Evolutionary conservation across 1,140 invertebrate genomes (phyloP), one percentile per base, ranked within the genome.

Genomic region (Temnothorax nylanderi): DNA sequence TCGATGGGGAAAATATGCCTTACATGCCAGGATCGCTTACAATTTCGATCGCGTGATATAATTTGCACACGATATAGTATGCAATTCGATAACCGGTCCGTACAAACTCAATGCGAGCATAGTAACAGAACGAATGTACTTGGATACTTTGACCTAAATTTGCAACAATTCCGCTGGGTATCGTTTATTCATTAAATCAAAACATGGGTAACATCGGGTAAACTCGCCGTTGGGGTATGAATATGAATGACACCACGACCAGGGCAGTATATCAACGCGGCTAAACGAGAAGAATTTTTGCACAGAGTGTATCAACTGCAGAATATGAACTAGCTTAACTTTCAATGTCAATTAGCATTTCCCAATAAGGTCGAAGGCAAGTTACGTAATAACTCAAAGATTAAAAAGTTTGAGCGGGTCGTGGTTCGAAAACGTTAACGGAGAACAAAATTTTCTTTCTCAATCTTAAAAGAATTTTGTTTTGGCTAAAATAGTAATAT

Each of bases 151-250:
- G 80, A 84, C 32, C 69, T 47, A 84, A 74, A 84, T 84, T 84
- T 49, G 13, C 54, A 74, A 75, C 54, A 84, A 74, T 74, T 82
- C 80, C 13, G 37, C 13, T 7, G 54, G 41, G 41, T 84, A 84
- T 75, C 80, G 56, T 84, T 84, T 84, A 84, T 84, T 84, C 54
- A 75, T 84, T 84, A 84, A 84, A 84, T 84, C 80, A 60, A 84
- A 84, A 60, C 80, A 74, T 4, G 41, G 41, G 18, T 75, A 69
- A 41, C 56, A 62, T 62, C 54, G 67, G 32, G 32, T 84, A 75
- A 84, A 74, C 54, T 82, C 51, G 11, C 51, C 26, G 41, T 34
- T 56, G 26, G 21, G 7, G n/a, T 84, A 84, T 84, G 80, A 84
- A 75, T 84, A 75, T 84, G 80, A 75, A 84, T 84, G 32, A 21